Evolutionary conservation across 2,797 vertebrate species (phyloP), one percentile per base, ranked within the genome.

Genomic region (Tangara arthus): DNA sequence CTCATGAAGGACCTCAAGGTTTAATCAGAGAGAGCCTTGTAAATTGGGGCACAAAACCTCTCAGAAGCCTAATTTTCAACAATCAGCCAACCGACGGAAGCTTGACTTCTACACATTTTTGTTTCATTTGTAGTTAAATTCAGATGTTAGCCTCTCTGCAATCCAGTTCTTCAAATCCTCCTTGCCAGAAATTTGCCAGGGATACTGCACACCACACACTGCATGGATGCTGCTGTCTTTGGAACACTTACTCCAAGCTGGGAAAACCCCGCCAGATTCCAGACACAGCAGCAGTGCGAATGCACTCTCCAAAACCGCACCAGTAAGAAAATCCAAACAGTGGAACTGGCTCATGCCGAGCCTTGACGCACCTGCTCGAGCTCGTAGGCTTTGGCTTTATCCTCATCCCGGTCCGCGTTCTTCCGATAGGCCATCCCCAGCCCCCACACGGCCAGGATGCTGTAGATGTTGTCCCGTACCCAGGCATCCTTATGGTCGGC

Each of bases 401-500:
- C 99, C 96, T 99, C 99, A 4, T 99, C 99, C 0, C 99, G 98
- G 96, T 99, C 99, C 0, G 99, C 99, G 2, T 99, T 99, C 98
- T 99, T 99, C 66, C 99, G 98, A 83, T 99, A 99, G 10, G 99
- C 99, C 99, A 99, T 99, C 10, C 99, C 99, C 83, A 99, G 98
- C 9, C 98, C 99, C 99, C 99, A 99, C 63, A 99, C 99, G 0
- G 99, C 98, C 98, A 99, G 98, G 87, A 99, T 98, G 86, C 99
- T 99, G 97, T 99, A 99, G 71, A 99, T 98, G 68, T 99, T 99
- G 94, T 99, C 99, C 75, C 99, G 98, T 9, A 99, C 99, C 99
- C 99, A 99, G 68, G 99, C 99, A 80, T 99, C 99, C 82, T 98
- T 99, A 95, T 99, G 98, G 90, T 99, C 98, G 0, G 97, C 83